Conservation (phyloP, 2,888 invertebrate species). For the Folsomia manolachei region DNA sequence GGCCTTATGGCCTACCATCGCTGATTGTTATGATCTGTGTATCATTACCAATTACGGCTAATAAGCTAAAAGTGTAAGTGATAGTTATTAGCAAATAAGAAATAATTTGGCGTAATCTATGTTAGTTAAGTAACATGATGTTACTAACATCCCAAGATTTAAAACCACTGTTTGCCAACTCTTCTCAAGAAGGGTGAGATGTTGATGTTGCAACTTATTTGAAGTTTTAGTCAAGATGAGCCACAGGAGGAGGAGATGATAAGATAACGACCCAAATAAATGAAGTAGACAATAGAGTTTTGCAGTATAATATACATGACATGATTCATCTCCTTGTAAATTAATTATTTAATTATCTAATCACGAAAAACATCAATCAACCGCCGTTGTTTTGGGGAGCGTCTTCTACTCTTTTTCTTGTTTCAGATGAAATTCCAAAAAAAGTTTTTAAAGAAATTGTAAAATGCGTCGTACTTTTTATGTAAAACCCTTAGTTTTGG, state of each 20-base stretch:
- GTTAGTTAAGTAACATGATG: too few relatives aligned
- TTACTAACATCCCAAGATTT: too few relatives aligned
- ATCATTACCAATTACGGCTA: neutral
- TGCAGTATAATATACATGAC: neutral
- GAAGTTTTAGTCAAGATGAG: neutral
- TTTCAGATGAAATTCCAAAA: too few relatives aligned
- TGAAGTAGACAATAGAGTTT: neutral
- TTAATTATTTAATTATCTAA: conserved; percentile 7
- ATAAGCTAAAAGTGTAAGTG: neutral
- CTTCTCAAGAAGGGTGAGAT: neutral
- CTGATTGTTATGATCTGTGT: neutral
- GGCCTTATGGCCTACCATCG: too few relatives aligned
- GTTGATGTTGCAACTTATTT: neutral
- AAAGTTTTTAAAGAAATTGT: too few relatives aligned
- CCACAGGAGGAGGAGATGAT: neutral
- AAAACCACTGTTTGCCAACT: neutral
- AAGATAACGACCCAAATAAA: neutral
- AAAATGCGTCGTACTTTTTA: too few relatives aligned
- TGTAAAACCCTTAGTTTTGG: too few relatives aligned
- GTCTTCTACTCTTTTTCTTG: too few relatives aligned
- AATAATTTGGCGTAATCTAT: too few relatives aligned
- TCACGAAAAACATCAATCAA: conserved; percentile 10
- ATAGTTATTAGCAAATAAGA: neutral
- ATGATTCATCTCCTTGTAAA: conserved; percentile 1
- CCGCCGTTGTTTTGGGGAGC: neutral